Base-by-base conservation (phyloP, 2,888 invertebrate genomes). In the Therioaphis trifolii region DNA sequence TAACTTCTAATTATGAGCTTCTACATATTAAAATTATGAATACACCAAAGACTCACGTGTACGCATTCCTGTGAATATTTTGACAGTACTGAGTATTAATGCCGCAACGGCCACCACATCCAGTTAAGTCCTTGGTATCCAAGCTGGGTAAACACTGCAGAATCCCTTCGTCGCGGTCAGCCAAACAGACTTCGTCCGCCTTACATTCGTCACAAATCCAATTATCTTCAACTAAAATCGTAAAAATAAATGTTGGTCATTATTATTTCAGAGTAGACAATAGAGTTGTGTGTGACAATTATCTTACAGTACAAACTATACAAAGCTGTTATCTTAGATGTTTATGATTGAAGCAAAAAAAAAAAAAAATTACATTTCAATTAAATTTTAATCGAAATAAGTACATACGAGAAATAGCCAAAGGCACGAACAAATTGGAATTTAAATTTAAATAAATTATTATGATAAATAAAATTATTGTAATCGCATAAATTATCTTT, bases 31-130 rank as follows among this genome's bases (percentile, higher is more conserved):
- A 46, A 66, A 43, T 43, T 2, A 11, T 63, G 52, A 69, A 40
- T 52, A 55, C 52, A 79, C 68, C n/a, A 43, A 69, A 55, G n/a
- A 46, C 74, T 84, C 52, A 86, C 86, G 86, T 86, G 63, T 78
- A 86, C 52, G 86, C 85, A 43, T 89, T 88, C 82, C 89, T 89
- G 86, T 92, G 92, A 69, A 93, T 89, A 66, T 91, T 88, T 86
- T 92, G 92, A 87, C 93, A 93, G 79, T 91, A 92, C 87, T 93
- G 92, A 0, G 90, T 91, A 86, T 92, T 91, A 84, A 93, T 88
- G 46, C 91, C 90, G 87, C 93, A 93, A 9, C 92, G 88, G 4
- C 93, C 93, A 9, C 93, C 93, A 87, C 93, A 93, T 84, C 93
- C 93, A 88, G 92, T 92, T 3, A 92, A 91, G 87, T 93, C 93